Base-by-base conservation (phyloP, 2,888 invertebrate genomes). In the Stenchaetothrips biformis region DNA sequence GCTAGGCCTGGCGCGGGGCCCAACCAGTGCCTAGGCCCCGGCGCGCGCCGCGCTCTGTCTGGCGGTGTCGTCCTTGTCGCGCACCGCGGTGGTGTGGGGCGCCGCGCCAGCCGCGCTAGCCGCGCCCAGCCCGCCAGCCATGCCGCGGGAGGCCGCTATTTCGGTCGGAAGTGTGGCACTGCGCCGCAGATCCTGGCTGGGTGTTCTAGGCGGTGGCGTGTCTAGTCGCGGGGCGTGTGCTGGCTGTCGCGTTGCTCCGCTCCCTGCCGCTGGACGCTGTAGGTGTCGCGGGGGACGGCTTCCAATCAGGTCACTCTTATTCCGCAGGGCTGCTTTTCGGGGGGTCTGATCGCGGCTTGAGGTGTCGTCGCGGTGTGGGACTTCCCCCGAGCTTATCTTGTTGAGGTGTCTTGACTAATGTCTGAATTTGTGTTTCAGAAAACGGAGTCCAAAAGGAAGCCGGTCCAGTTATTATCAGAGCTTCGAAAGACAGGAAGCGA, bases 401-500 rank as follows among this genome's bases (percentile, higher is more conserved):
- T 80, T 2, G 37, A 37, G 37, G 37, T 37, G 37, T 37, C 37
- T 2, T 37, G 37, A 37, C 37, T 37, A 4, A 37, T 4, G 37
- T 37, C 4, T 37, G 37, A 37, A 37, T 37, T 37, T 81, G 59
- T 62, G 37, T 83, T 83, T 53, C 85, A 87, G 87, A 87, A 84
- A 87, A 87, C 80, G 86, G 86, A 62, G 82, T 85, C 16, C 84
- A 83, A 74, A 82, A 82, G 79, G 83, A 82, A 78, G 84, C 82
- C 79, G 67, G 21, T 80, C 87, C 89, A 18, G 86, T 88, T 48
- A 86, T 89, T 78, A 87, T 89, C 77, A 87, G 86, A 82, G 87
- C 88, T 9, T 85, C 87, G 11, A 88, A 87, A 84, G 89, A 90
- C 83, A 87, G 88, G 83, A 87, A 88, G 85, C 89, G 88, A 86